These are phyloP conservation scores for Merops nubicus DNA, from an alignment of 2,113 vertebrate species.

Conservation along the genomic window DNA sequence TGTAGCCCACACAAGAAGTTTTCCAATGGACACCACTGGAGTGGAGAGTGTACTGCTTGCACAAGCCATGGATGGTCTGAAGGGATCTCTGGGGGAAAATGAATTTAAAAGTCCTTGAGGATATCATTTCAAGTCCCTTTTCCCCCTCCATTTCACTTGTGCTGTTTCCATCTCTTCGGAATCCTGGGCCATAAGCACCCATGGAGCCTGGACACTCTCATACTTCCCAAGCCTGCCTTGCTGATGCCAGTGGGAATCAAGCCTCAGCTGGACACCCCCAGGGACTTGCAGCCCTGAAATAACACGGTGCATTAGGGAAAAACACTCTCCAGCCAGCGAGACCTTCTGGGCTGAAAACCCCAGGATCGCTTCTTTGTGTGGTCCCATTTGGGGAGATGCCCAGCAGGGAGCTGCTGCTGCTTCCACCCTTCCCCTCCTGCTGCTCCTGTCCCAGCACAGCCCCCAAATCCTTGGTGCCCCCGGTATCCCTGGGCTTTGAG, in stretches of 20 bases:
- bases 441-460: neutral
- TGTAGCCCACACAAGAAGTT: neutral
- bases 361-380: neutral
- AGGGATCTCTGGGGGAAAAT: neutral
- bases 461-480: neutral
- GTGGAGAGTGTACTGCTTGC: neutral
- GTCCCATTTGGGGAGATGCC: neutral
- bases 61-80: neutral
- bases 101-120: neutral
- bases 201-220: neutral
- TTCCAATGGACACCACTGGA: neutral
- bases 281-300: neutral
- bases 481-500: neutral
- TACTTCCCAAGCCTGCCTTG: neutral
- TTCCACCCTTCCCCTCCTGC: neutral
- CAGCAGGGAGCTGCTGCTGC: neutral
- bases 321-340: neutral
- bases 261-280: neutral
- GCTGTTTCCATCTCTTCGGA: neutral
- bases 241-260: neutral
- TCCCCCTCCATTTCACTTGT: neutral
- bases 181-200: neutral
- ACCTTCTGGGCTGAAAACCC: neutral
- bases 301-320: neutral
- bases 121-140: neutral